A percentile compares a stretch with the other conserved stretches of the same genome.
Evolutionary conservation across 2,888 invertebrate species (phyloP).

Genomic region (Amiota mariae): DNA sequence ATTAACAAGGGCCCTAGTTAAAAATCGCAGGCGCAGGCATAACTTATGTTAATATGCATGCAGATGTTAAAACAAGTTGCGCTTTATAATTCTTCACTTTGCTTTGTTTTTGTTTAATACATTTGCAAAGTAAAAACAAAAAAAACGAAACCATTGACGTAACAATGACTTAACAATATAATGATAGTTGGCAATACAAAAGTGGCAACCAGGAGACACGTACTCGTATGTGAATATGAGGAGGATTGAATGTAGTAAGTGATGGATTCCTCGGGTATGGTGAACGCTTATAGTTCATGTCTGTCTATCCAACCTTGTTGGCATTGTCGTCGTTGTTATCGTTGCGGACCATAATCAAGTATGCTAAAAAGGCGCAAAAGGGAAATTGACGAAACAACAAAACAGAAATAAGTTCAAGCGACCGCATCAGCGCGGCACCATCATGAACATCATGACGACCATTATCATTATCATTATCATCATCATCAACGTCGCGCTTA

Average conservation of each 20-base stretch:
- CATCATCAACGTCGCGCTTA: neutral
- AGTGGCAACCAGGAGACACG: slow-evolving; percentile 60
- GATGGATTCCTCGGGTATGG: neutral
- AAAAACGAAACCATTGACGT: slow-evolving; percentile 48
- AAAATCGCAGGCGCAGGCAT: too few species aligned
- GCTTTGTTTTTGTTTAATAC: too few species aligned
- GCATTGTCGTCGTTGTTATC: neutral
- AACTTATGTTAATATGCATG: slow-evolving; percentile 21
- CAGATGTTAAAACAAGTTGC: slow-evolving; percentile 26
- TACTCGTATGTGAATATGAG: slow-evolving; percentile 63
- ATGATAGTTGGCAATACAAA: slow-evolving; percentile 61
- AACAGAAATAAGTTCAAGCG: neutral
- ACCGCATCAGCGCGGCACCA: slow-evolving; percentile 11
- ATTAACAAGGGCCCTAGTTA: too few species aligned
- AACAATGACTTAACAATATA: slow-evolving; percentile 67
- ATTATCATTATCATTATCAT: neutral
- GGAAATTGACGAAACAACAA: slow-evolving; percentile 53
- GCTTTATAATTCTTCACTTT: slow-evolving; percentile 21
- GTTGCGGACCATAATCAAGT: slow-evolving; percentile 58
- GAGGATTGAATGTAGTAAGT: neutral
- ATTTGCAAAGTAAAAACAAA: neutral
- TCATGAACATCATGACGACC: neutral
- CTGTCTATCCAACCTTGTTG: neutral
- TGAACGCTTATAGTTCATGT: neutral
- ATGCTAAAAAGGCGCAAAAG: slow-evolving; percentile 67